Evolutionary conservation across 2,797 vertebrate species (phyloP), one percentile per base, ranked within the genome.

Genomic region (Hippocampus kuda): DNA sequence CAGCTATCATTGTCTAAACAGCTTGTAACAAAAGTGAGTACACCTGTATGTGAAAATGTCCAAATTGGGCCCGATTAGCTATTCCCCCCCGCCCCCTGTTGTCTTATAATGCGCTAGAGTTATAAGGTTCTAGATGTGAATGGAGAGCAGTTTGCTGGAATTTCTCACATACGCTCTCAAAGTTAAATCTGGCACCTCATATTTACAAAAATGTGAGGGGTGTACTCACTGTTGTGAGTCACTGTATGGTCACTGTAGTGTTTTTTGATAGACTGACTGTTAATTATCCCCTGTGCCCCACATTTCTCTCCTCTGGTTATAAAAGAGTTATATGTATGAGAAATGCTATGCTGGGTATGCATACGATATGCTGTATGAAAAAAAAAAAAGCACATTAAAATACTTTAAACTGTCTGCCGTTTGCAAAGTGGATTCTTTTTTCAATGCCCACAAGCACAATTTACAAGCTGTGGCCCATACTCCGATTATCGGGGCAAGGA

Each of bases 311-410:
- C 80, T 61, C 77, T 75, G 82, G 81, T 82, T 83, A 77, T 84
- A 88, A 85, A 86, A 89, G 80, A 86, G 87, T 85, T 87, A 83
- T 87, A 87, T 89, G 87, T 91, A 86, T 89, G 87, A 89, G 83
- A 90, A 89, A 89, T 89, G 84, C 81, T 86, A 86, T 85, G 83
- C 86, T 89, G 86, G 86, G 86, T 88, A 87, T 91, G 89, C 88
- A 89, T 89, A 89, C 84, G 88, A 90, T 88, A 87, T 90, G 88
- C 77, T 89, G 88, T 90, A 89, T 88, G 88, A 88, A 89, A 88
- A 65, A 88, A 89, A 88, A 65, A 65, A 66, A 89, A 89, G 85
- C 83, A 89, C 85, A 90, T 90, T 89, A 90, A 90, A 91, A 86
- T 88, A 81, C 87, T 85, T 85, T 88, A 86, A 90, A 89, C 81